A percentile compares a stretch with the other conserved stretches of the same genome.
Evolutionary conservation across 2,797 vertebrate species (phyloP).

Genomic region (Corythornis leucogaster): DNA sequence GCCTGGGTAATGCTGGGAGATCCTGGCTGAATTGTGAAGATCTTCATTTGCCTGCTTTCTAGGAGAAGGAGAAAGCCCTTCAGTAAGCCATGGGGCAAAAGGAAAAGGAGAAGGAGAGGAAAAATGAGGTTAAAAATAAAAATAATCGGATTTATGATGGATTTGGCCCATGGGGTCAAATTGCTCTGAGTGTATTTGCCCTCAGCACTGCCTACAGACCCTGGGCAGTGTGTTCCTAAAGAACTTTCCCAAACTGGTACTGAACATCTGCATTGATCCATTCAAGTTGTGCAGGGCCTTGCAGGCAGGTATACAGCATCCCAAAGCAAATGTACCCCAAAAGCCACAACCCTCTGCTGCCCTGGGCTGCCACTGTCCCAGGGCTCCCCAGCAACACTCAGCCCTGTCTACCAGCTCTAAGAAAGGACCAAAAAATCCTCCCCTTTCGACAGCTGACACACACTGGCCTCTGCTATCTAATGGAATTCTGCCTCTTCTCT

Average conservation of each 20-base stretch:
- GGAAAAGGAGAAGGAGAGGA: not conserved
- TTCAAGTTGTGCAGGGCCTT: not conserved
- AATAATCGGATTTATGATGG: not conserved
- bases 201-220: not conserved
- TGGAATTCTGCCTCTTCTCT: not conserved
- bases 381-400: not conserved
- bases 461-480: not conserved
- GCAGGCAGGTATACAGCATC: not conserved
- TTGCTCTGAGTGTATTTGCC: accelerated
- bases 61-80: not conserved
- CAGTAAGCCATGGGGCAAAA: not conserved
- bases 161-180: not conserved
- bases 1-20: not conserved
- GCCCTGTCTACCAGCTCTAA: not conserved
- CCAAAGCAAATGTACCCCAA: not conserved
- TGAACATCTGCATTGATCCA: not conserved
- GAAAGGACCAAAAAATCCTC: not conserved
- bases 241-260: accelerated
- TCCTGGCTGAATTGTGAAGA: not conserved
- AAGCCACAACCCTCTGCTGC: not conserved
- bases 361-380: not conserved
- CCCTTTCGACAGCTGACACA: not conserved
- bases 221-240: not conserved
- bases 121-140: not conserved
- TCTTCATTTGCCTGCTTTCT: not conserved